Evolutionary conservation across 1,140 invertebrate species (phyloP).

Genomic region (Samia ricini): DNA sequence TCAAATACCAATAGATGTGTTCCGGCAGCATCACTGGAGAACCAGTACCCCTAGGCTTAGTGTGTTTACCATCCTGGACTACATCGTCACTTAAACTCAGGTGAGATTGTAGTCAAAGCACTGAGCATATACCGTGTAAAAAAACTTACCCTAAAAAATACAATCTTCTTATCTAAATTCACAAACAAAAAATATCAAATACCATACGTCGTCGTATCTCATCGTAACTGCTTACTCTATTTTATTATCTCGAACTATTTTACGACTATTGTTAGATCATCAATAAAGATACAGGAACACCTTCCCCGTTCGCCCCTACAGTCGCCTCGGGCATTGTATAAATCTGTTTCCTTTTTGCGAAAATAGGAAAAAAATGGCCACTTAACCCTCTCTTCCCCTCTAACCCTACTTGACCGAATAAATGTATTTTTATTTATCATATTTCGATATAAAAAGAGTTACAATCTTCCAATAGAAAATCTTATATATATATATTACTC

Average conservation of each 20-base stretch:
- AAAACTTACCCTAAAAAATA: no score
- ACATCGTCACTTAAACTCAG: no score
- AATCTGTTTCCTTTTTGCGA: constrained; percentile 4
- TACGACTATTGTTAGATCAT: constrained; percentile 3
- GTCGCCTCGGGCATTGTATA: constrained; percentile 1
- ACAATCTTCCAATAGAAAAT: no score
- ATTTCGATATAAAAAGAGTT: neutral
- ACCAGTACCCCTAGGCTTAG: no score
- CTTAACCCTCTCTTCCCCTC: neutral
- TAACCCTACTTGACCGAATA: constrained; percentile 1
- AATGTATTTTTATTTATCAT: neutral
- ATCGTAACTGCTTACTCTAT: neutral
- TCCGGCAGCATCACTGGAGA: no score
- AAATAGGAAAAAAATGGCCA: constrained; percentile 5
- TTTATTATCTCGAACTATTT: constrained; percentile 5
- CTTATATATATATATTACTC: no score
- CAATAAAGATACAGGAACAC: constrained; percentile 28
- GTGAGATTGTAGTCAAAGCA: no score
- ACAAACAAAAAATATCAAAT: neutral
- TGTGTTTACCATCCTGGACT: no score
- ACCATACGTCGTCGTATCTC: neutral
- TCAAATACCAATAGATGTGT: no score
- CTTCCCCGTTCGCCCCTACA: neutral
- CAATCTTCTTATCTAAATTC: no score
- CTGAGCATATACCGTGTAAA: no score